These are phyloP conservation scores for Cremastinae sp. DNA, from an alignment of 2,888 invertebrate species.

Conservation along the genomic window DNA sequence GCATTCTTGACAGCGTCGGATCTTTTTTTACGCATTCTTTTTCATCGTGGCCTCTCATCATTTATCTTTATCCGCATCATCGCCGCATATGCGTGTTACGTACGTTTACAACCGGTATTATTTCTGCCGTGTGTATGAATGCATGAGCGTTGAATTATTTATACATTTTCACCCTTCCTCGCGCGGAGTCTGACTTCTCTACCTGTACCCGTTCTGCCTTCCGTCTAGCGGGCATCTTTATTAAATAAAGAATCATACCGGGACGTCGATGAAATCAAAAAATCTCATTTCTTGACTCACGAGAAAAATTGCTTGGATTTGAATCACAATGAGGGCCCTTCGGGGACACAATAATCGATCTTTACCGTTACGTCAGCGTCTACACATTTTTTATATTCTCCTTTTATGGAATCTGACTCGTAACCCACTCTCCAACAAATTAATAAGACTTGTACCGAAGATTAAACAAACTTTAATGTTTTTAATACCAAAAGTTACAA, in stretches of 20 bases:
- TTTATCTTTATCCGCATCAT: conserved; percentile 35
- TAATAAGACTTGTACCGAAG: too few relatives aligned
- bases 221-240: conserved; percentile 44
- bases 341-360: conserved; percentile 53
- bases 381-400: neutral
- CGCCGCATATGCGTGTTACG: conserved; percentile 2
- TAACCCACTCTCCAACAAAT: neutral
- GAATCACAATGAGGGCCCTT: conserved; percentile 55
- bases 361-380: conserved; percentile 44
- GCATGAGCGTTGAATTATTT: conserved; percentile 55
- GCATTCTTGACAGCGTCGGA: conserved; percentile 4
- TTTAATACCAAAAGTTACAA: too few relatives aligned
- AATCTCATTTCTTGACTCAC: conserved; percentile 7
- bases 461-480: too few relatives aligned
- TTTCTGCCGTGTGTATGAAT: neutral
- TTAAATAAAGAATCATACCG: conserved; percentile 36
- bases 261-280: conserved; percentile 32
- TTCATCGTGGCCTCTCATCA: conserved; percentile 24
- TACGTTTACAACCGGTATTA: conserved; percentile 6
- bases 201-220: conserved; percentile 49
- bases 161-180: conserved; percentile 29
- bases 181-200: conserved; percentile 38
- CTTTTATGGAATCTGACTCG: conserved; percentile 29
- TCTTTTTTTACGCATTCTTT: conserved; percentile 14
- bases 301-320: conserved; percentile 56